phyloP scores from a whole-genome alignment of 1,140 invertebrate genomes.

The Zelostemma sp. region DNA sequence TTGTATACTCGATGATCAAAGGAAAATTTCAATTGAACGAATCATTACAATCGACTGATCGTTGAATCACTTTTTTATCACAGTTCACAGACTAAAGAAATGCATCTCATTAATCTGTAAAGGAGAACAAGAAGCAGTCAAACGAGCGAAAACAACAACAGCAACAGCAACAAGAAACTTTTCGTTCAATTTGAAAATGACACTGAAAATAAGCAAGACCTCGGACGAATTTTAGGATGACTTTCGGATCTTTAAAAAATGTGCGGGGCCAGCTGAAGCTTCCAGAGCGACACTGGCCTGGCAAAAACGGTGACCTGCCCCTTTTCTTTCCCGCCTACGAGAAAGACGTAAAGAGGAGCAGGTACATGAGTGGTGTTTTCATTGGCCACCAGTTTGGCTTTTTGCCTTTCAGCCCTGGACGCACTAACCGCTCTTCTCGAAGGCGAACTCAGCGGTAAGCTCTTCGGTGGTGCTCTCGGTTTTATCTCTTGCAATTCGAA shows the following conservation, averaged over 20 bases:
- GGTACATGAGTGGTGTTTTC: slow-evolving; percentile 59
- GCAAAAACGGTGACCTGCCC: slow-evolving; percentile 78
- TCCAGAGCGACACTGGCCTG: slow-evolving; percentile 77
- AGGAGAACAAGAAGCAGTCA: too few species aligned
- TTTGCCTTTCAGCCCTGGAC: slow-evolving; percentile 66
- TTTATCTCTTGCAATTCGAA: slow-evolving; percentile 65
- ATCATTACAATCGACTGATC: too few species aligned
- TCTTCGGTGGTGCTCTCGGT: slow-evolving; percentile 64
- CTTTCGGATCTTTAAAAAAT: slow-evolving; percentile 69
- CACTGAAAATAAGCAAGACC: too few species aligned
- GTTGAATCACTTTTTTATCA: too few species aligned
- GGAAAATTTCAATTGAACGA: too few species aligned
- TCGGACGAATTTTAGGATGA: too few species aligned
- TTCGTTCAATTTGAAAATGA: too few species aligned
- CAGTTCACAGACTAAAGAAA: too few species aligned
- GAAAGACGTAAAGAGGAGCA: slow-evolving; percentile 75
- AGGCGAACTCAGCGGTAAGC: slow-evolving; percentile 62
- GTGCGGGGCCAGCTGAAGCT: slow-evolving; percentile 73
- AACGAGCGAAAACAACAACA: too few species aligned
- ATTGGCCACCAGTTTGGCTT: slow-evolving; percentile 61
- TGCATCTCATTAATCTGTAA: too few species aligned
- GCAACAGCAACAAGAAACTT: too few species aligned
- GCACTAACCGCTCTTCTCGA: slow-evolving; percentile 67
- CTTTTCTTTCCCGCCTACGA: slow-evolving; percentile 77
- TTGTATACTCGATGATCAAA: too few species aligned